phyloP scores from a whole-genome alignment of 2,797 vertebrate species.

The Falco concolor region DNA sequence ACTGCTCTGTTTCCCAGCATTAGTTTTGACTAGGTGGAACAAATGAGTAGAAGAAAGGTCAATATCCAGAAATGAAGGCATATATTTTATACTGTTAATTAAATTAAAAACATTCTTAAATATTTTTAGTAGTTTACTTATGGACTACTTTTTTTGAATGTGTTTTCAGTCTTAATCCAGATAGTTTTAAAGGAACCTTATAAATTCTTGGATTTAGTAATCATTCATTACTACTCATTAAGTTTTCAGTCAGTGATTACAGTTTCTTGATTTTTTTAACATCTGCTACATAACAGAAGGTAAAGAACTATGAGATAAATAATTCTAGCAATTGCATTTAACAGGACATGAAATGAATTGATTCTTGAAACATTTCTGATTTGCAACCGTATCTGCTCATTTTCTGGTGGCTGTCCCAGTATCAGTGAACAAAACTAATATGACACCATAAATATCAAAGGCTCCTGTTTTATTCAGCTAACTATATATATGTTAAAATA shows the following conservation, averaged over 20 bases:
- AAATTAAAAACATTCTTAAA: not conserved
- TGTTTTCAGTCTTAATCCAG: not conserved
- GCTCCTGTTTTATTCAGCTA: not conserved
- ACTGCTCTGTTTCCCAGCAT: not conserved
- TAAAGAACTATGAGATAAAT: not conserved
- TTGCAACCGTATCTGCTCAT: not conserved
- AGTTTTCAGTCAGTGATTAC: not conserved
- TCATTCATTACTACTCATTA: not conserved
- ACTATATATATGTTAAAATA: not conserved
- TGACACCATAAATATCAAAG: not conserved
- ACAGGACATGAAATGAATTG: not conserved
- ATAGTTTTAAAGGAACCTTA: not conserved
- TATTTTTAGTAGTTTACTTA: not conserved
- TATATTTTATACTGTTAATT: not conserved
- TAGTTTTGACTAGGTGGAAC: not conserved
- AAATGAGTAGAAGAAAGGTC: not conserved
- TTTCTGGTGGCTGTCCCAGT: not conserved
- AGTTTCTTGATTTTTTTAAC: not conserved
- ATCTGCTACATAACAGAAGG: not conserved
- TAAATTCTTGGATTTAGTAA: not conserved
- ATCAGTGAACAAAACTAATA: not conserved
- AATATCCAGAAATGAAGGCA: not conserved
- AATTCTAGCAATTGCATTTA: not conserved
- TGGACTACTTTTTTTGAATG: not conserved
- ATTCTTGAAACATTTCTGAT: not conserved